Evolutionary conservation across 2,113 vertebrate species (phyloP).

Genomic region (Aleadryas rufinucha): DNA sequence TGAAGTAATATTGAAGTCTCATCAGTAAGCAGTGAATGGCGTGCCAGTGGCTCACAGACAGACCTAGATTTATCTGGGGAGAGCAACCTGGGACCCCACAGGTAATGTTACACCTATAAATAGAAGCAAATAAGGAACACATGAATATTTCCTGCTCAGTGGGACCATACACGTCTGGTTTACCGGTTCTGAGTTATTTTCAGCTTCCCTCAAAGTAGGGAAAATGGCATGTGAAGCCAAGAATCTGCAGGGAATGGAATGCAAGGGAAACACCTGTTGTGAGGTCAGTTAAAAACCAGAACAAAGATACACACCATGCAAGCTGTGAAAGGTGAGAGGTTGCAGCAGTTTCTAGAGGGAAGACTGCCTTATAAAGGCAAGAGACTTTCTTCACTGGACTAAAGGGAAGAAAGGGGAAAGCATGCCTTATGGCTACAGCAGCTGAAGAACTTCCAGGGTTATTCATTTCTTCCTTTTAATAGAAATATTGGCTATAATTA

Average conservation of each 20-base stretch:
- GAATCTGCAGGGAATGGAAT: not conserved
- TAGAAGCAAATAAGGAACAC: not conserved
- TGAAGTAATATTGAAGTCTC: not conserved
- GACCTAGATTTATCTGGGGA: not conserved
- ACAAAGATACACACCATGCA: not conserved
- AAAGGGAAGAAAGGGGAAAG: not conserved
- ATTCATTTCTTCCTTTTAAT: not conserved
- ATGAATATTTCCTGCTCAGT: not conserved
- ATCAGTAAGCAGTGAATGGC: not conserved
- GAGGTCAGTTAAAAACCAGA: not conserved
- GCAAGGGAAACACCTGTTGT: constrained; percentile 52
- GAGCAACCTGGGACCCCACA: not conserved
- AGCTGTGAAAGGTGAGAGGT: not conserved
- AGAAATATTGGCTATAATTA: not conserved
- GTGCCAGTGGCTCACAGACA: not conserved
- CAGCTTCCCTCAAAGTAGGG: not conserved
- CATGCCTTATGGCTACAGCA: not conserved
- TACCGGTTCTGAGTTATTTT: not conserved
- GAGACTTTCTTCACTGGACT: not conserved
- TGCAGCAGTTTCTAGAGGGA: not conserved
- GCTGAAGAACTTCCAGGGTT: not conserved
- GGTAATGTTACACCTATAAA: not conserved
- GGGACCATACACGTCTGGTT: not conserved
- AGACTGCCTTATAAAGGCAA: not conserved
- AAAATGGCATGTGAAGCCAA: not conserved